A percentile compares a stretch with the other conserved stretches of the same genome.
Conservation (phyloP, 2,113 vertebrate species). For the Lycaon pictus region DNA sequence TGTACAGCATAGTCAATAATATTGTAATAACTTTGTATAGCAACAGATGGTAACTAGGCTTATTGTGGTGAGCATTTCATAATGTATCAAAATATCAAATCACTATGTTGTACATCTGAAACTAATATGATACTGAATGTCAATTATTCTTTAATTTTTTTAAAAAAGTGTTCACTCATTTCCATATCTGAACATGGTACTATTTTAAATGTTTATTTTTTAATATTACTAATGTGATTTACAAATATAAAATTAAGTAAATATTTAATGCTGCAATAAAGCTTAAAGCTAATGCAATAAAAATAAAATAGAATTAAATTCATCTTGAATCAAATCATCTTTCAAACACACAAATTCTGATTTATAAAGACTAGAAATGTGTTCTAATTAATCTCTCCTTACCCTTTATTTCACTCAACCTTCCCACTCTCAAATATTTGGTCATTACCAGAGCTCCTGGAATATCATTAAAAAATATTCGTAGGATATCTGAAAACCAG, state of each 20-base stretch:
- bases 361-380: conserved; percentile 39
- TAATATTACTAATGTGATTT: neutral
- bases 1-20: neutral
- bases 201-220: neutral
- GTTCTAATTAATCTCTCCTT: neutral
- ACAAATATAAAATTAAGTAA: neutral
- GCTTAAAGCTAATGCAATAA: neutral
- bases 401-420: neutral
- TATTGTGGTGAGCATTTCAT: neutral
- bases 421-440: neutral
- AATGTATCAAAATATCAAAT: neutral
- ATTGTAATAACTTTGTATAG: neutral
- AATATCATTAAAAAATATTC: neutral
- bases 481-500: neutral
- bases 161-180: neutral
- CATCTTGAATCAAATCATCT: neutral
- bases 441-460: neutral
- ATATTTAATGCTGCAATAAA: neutral
- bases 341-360: neutral
- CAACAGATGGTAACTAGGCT: neutral
- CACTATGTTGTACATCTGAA: neutral
- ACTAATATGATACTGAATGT: neutral
- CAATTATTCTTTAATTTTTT: neutral
- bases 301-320: conserved; percentile 7
- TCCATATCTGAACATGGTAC: neutral